A percentile compares a stretch with the other conserved stretches of the same genome.
Evolutionary conservation across 1,140 invertebrate genomes (phyloP).

Genomic region (Panagrolaimus sp.): DNA sequence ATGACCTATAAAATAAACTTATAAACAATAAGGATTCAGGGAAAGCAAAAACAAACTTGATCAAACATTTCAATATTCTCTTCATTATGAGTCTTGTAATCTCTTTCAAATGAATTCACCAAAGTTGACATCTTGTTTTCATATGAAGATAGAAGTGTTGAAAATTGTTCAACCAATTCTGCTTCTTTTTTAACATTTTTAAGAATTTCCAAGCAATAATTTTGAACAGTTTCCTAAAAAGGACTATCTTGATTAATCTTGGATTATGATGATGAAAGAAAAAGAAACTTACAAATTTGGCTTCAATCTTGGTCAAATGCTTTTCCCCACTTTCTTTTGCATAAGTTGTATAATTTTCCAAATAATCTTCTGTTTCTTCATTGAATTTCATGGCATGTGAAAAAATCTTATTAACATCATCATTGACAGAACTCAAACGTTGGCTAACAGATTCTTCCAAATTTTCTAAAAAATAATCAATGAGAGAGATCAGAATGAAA

Average conservation of each 20-base stretch:
- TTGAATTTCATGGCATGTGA: neutral
- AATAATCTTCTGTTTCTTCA: neutral
- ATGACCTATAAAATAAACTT: no score
- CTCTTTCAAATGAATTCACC: no score
- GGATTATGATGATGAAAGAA: neutral
- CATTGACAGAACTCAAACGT: neutral
- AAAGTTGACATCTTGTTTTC: no score
- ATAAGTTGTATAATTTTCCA: neutral
- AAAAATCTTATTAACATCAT: neutral
- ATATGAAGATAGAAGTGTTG: no score
- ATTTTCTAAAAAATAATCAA: neutral
- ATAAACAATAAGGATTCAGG: no score
- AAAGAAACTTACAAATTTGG: conserved; percentile 9
- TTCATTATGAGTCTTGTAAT: no score
- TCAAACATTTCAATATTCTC: no score
- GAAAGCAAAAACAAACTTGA: no score
- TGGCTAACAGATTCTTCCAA: neutral
- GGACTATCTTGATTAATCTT: neutral
- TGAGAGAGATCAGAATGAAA: neutral
- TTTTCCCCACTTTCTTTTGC: no score
- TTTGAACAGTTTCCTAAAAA: no score
- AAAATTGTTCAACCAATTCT: no score
- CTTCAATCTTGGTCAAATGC: neutral
- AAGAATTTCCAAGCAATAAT: no score
- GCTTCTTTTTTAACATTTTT: neutral